Evolutionary conservation across 2,113 vertebrate genomes (phyloP), one percentile per base, ranked within the genome.

Genomic region (Gambusia affinis): DNA sequence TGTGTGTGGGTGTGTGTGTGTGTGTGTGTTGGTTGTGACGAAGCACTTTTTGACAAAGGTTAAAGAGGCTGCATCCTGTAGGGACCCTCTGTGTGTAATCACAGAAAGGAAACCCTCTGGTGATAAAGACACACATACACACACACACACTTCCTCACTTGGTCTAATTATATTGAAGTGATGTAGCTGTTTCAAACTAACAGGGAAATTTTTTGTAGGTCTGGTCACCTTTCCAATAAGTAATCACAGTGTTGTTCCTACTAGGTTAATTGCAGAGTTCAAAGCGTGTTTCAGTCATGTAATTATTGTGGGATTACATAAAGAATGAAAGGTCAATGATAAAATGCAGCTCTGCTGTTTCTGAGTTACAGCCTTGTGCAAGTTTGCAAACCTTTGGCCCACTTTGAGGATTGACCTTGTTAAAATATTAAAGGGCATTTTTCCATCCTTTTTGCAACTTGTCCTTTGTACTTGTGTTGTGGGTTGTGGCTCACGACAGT

Each of bases 31-130:
- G 73, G 82, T 80, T 79, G 67, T 88, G 70, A 82, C 86, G 91
- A 92, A 91, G 83, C 72, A 68, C 83, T 91, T 92, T 90, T 92
- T 93, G 90, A 91, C 89, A 92, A 75, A 93, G 87, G 88, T 87
- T 86, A 85, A 79, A 90, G 90, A 87, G 91, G 85, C 82, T 81
- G 86, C 89, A 91, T 92, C 91, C 91, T 92, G 90, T 87, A 66
- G 87, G 82, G 92, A 72, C 83, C 92, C 85, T 87, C 4, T 82
- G 91, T 91, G 89, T 92, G 80, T 90, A 93, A 93, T 94, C 94
- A 93, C 82, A 87, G 84, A 91, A 79, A 87, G 92, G 90, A 93
- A 92, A 76, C 86, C 71, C 84, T 82, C 71, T 82, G 37, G 73
- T 82, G 77, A 90, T 91, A 90, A 92, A 92, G 15, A 19, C 44